Percentiles rank a stretch among this genome's conserved stretches.
Evolutionary conservation across 2,113 vertebrate species (phyloP).

Genomic region (Menidia beryllina): DNA sequence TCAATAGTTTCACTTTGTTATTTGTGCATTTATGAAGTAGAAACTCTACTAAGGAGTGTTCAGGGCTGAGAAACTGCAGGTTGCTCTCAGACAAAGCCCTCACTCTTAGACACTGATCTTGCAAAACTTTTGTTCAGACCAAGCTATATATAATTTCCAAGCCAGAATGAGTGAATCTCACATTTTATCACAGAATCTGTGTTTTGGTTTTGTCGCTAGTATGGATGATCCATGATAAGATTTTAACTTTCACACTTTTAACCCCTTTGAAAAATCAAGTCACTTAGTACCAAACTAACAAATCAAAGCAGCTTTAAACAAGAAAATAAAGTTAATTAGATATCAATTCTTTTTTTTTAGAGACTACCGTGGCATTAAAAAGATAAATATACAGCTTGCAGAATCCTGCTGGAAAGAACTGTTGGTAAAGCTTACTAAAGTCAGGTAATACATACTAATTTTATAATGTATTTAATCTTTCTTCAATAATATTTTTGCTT

Average conservation of each 20-base stretch:
- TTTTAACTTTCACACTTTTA: neutral
- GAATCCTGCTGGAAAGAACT: neutral
- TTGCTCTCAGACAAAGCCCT: constrained; percentile 68
- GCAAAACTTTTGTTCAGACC: constrained; percentile 76
- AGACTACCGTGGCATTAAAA: neutral
- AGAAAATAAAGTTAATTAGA: neutral
- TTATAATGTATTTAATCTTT: too few relatives aligned
- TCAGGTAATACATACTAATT: neutral
- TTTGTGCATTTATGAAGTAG: constrained; percentile 81
- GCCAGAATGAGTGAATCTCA: constrained; percentile 64
- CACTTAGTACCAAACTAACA: neutral
- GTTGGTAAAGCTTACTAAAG: neutral
- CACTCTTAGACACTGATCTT: constrained; percentile 74
- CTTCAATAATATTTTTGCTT: neutral
- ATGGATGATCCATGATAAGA: constrained; percentile 20
- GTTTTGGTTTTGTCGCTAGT: constrained; percentile 30
- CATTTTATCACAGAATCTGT: constrained; percentile 53
- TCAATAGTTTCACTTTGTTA: constrained; percentile 78
- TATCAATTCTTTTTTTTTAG: neutral
- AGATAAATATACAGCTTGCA: neutral
- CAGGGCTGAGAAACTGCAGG: constrained; percentile 66
- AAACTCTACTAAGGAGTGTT: constrained; percentile 66
- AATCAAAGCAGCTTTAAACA: neutral
- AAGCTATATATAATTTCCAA: constrained; percentile 61
- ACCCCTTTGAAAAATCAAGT: constrained; percentile 5